Evolutionary conservation across 2,888 invertebrate species (phyloP), one percentile per base, ranked within the genome.

Genomic region (Tinea semifulvella): DNA sequence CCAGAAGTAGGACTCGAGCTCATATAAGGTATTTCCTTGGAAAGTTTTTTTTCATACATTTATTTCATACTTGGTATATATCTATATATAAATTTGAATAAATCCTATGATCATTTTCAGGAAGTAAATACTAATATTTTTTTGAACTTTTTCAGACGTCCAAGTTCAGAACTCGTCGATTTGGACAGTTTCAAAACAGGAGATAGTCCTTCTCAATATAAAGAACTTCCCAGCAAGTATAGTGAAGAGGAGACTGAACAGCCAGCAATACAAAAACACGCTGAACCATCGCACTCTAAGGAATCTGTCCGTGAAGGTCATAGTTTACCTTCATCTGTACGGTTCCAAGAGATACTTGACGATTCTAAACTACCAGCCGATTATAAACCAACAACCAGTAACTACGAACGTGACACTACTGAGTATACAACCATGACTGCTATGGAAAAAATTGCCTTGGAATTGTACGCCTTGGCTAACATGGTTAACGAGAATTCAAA

Each of bases 401-500:
- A 73, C 2, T 70, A 66, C 45, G 79, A 75, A 44, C 72, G 72
- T 48, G 79, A 79, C 10, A 79, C 79, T 4, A 86, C 84, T 2
- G 87, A 88, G 19, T 86, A 88, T 22, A 88, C 88, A 1, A 84
- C 85, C 7, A 85, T 86, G 66, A 85, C 87, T 0, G 84, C 85
- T 0, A 91, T 90, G 88, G 90, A 92, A 59, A 92, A 92, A 71
- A 90, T 90, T 0, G 93, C 92, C 8, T 75, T 91, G 10, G 93
- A 93, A 56, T 74, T 93, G 39, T 93, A 93, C 58, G 93, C 93
- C 0, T 77, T 91, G 42, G 86, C 87, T 8, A 83, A 85, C 14
- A 77, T 91, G 42, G 86, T 87, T 8, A 83, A 85, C 14, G 85
- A 85, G 53, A 87, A 86, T 53, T 67, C 85, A 17, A 87, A 87